A percentile compares a stretch with the other conserved stretches of the same genome.
phyloP scores from a whole-genome alignment of 2,888 invertebrate genomes.

The Athalia circularis region DNA sequence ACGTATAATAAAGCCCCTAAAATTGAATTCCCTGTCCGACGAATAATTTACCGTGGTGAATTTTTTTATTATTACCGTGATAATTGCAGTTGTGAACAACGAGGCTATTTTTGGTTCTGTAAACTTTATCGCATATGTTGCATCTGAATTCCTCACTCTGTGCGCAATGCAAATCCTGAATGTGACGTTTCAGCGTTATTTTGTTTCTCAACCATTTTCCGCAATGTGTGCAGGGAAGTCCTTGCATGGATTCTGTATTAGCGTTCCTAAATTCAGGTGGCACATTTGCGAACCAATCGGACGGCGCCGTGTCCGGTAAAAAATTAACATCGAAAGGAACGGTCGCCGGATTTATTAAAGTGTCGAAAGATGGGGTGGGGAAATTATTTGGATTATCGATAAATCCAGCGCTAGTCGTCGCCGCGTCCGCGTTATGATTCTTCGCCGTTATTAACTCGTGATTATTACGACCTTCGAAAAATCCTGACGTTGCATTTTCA shows the following conservation, averaged over 20 bases:
- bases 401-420: not conserved
- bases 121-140: constrained; percentile 64
- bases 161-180: constrained; percentile 66
- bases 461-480: not conserved
- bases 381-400: not conserved
- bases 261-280: constrained; percentile 35
- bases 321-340: constrained; percentile 20
- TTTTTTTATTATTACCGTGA: constrained; percentile 61
- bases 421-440: not conserved
- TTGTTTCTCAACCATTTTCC: constrained; percentile 66
- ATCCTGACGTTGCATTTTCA: not conserved
- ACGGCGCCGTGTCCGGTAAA: constrained; percentile 28
- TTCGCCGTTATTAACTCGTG: not conserved
- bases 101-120: constrained; percentile 68
- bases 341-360: not conserved
- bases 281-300: constrained; percentile 38
- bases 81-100: constrained; percentile 68
- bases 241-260: constrained; percentile 47
- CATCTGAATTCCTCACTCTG: constrained; percentile 66
- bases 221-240: constrained; percentile 66
- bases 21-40: not conserved
- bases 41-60: not conserved
- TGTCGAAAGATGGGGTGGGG: constrained; percentile 6
- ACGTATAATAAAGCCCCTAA: not conserved
- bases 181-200: constrained; percentile 65